Evolutionary conservation across 1,140 invertebrate genomes (phyloP).

Genomic region (Drosophila melanica): DNA sequence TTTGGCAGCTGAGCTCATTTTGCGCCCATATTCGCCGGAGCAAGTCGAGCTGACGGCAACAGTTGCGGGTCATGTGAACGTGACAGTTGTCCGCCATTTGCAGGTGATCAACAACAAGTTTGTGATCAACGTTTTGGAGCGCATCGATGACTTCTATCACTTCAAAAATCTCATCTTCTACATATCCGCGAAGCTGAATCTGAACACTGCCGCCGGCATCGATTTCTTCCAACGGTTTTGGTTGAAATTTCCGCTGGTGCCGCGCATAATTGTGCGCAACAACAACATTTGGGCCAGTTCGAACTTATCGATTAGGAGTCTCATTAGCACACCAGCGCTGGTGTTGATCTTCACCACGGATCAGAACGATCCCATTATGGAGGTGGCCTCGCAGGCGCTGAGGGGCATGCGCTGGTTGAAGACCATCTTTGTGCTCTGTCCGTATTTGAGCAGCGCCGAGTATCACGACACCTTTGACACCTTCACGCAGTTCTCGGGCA

Average conservation of each 20-base stretch:
- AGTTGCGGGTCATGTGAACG: conserved; percentile 1
- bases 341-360: conserved; percentile 64
- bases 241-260: conserved; percentile 49
- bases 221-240: conserved; percentile 67
- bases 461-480: conserved; percentile 34
- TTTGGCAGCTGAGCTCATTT: conserved; percentile 49
- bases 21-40: conserved; percentile 12
- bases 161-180: conserved; percentile 76
- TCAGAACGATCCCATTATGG: conserved; percentile 70
- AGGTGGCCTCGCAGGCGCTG: conserved; percentile 58
- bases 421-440: conserved; percentile 68
- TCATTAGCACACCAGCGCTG: conserved; percentile 70
- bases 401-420: conserved; percentile 53
- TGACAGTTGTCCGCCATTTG: conserved; percentile 3
- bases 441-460: conserved; percentile 27
- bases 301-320: conserved; percentile 33
- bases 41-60: neutral
- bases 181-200: conserved; percentile 62
- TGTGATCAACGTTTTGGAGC: conserved; percentile 50
- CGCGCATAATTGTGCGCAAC: conserved; percentile 51
- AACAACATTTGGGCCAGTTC: conserved; percentile 7
- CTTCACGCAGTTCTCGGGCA: conserved; percentile 10
- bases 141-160: conserved; percentile 49
- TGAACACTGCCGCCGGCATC: conserved; percentile 25
- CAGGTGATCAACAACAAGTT: conserved; percentile 53